Conservation (phyloP, 2,888 invertebrate genomes). For the Steromphala cineraria region DNA sequence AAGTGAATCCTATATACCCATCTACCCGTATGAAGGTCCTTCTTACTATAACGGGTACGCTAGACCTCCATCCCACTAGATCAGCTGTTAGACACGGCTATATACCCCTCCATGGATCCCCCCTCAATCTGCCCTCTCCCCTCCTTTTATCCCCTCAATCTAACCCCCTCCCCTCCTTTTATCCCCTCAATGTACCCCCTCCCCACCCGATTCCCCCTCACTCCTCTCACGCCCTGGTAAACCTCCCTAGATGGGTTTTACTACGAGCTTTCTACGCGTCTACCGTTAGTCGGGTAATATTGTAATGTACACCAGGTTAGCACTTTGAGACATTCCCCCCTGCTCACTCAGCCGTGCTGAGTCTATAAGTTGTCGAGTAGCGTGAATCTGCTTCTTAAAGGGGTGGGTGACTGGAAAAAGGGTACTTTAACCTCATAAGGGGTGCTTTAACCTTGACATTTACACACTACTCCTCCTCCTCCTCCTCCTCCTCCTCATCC, state of each 20-base stretch:
- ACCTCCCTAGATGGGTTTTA: background rate
- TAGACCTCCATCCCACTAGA: too few relatives aligned
- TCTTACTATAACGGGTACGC: too few relatives aligned
- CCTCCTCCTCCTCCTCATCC: background rate
- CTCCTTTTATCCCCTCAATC: background rate
- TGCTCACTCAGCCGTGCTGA: background rate
- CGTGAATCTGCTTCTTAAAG: background rate
- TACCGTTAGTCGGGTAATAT: background rate
- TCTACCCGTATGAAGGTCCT: too few relatives aligned
- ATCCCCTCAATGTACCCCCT: background rate
- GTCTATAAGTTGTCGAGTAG: background rate
- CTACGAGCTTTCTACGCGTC: background rate
- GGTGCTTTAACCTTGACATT: background rate
- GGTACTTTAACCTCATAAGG: too few relatives aligned
- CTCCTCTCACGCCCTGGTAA: background rate
- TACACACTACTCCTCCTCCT: background rate
- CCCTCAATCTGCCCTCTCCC: background rate
- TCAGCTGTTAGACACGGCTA: too few relatives aligned
- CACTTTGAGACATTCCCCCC: background rate
- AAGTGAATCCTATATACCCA: too few relatives aligned
- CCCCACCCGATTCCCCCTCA: background rate
- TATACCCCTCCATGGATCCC: background rate
- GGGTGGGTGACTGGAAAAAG: background rate
- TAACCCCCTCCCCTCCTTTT: background rate
- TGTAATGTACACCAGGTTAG: background rate